Conservation (phyloP, 2,888 invertebrate genomes). For the Harpalus rufipes region DNA sequence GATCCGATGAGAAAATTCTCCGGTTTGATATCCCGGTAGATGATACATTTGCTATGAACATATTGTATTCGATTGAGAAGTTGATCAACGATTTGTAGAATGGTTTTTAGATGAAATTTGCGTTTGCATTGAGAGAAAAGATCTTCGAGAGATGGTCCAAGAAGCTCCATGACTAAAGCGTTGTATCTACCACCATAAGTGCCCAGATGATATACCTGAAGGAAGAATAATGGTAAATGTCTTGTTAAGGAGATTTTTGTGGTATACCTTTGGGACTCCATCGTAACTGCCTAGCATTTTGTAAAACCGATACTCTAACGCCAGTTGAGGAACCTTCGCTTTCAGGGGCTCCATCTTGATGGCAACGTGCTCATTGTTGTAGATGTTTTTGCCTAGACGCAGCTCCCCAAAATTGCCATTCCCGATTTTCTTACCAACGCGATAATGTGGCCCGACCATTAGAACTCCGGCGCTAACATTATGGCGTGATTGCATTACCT, state of each 20-base stretch:
- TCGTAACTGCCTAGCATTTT: slow-evolving; percentile 98
- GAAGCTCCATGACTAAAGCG: slow-evolving; percentile 86
- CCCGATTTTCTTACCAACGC: slow-evolving; percentile 99
- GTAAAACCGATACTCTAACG: slow-evolving; percentile 99
- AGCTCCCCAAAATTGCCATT: slow-evolving; percentile 99
- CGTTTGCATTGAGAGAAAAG: slow-evolving; percentile 86
- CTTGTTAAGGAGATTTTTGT: neutral
- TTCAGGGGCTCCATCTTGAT: slow-evolving; percentile 99
- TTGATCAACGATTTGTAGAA: slow-evolving; percentile 86
- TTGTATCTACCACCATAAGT: slow-evolving; percentile 86
- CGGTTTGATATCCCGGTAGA: slow-evolving; percentile 99
- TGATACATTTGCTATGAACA: slow-evolving; percentile 99
- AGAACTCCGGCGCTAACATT: slow-evolving; percentile 53
- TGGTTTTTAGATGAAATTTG: slow-evolving; percentile 85
- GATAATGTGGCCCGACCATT: slow-evolving; percentile 80
- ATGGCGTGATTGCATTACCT: slow-evolving; percentile 60
- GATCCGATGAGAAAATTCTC: slow-evolving; percentile 99
- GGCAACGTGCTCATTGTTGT: slow-evolving; percentile 99
- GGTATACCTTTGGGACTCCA: slow-evolving; percentile 78
- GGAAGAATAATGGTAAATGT: neutral
- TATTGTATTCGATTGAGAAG: slow-evolving; percentile 97
- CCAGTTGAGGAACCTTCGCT: slow-evolving; percentile 99
- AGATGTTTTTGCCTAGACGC: slow-evolving; percentile 99
- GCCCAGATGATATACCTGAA: slow-evolving; percentile 84
- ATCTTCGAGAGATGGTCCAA: slow-evolving; percentile 87